These are phyloP conservation scores for Lynx canadensis DNA, from an alignment of 2,113 vertebrate genomes.

Conservation along the genomic window DNA sequence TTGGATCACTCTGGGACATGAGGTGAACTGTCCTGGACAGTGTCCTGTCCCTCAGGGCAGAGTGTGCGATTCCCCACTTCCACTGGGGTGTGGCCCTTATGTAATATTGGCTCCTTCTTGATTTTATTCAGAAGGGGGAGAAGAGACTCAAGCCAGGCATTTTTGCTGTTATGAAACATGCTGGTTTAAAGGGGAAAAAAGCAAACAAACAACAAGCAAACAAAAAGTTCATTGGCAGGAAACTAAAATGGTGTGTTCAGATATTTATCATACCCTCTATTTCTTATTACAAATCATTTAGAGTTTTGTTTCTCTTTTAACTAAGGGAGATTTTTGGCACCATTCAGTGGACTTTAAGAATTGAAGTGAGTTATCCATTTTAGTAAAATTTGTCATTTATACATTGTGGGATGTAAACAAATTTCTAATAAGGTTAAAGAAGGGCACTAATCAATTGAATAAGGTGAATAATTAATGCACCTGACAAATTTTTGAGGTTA, in stretches of 20 bases:
- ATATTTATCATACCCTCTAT: not conserved
- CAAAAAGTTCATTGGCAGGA: not conserved
- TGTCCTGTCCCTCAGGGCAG: not conserved
- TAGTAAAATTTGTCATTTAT: not conserved
- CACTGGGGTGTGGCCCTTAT: not conserved
- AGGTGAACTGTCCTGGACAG: too few species aligned
- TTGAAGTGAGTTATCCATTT: not conserved
- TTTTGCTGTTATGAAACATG: not conserved
- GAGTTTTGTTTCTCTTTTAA: not conserved
- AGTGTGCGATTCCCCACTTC: not conserved
- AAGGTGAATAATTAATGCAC: not conserved
- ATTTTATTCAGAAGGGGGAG: not conserved
- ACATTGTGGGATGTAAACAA: not conserved
- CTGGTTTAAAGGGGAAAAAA: not conserved
- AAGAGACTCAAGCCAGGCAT: not conserved
- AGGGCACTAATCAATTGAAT: not conserved
- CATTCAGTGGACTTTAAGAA: not conserved
- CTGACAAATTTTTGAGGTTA: not conserved
- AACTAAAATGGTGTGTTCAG: not conserved
- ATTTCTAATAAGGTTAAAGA: not conserved
- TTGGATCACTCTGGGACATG: accelerated
- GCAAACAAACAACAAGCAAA: not conserved
- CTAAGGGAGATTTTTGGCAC: not conserved
- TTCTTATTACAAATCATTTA: not conserved
- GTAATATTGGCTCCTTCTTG: not conserved